phyloP scores from a whole-genome alignment of 2,113 vertebrate species.

The Anseranas semipalmata region DNA sequence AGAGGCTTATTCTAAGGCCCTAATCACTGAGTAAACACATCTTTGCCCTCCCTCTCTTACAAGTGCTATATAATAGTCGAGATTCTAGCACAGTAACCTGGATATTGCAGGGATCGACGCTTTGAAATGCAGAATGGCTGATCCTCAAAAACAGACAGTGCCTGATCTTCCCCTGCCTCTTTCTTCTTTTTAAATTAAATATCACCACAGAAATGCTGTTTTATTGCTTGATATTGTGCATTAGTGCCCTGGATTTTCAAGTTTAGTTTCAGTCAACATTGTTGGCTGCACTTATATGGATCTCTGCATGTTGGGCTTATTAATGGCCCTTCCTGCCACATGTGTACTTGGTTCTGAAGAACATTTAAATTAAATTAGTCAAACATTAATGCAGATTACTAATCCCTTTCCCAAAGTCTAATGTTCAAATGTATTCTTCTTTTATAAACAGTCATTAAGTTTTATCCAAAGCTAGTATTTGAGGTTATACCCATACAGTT shows the following conservation, averaged over 20 bases:
- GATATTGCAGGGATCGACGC: slow-evolving; percentile 86
- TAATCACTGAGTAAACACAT: slow-evolving; percentile 99
- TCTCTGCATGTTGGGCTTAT: slow-evolving; percentile 81
- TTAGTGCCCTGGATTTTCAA: slow-evolving; percentile 83
- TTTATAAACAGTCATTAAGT: slow-evolving; percentile 72
- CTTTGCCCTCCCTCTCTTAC: slow-evolving; percentile 94
- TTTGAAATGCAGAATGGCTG: slow-evolving; percentile 88
- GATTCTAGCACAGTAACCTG: slow-evolving; percentile 92
- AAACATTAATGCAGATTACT: slow-evolving; percentile 76
- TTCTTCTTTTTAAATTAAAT: slow-evolving; percentile 87
- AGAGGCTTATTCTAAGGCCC: slow-evolving; percentile 99
- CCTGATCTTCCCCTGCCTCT: slow-evolving; percentile 83
- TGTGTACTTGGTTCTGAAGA: slow-evolving; percentile 75
- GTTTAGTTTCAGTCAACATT: slow-evolving; percentile 84
- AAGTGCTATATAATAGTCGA: slow-evolving; percentile 91
- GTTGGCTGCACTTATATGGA: slow-evolving; percentile 77
- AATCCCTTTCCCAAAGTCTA: slow-evolving; percentile 80
- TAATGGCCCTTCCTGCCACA: slow-evolving; percentile 74
- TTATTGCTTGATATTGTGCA: slow-evolving; percentile 86
- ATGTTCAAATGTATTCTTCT: slow-evolving; percentile 72
- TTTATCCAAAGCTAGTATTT: slow-evolving; percentile 62
- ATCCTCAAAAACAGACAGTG: slow-evolving; percentile 84
- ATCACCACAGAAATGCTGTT: slow-evolving; percentile 83
- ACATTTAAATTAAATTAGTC: slow-evolving; percentile 81
- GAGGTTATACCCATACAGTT: slow-evolving; percentile 37